These are phyloP conservation scores for Philypnodon macrostomus DNA, from an alignment of 2,797 vertebrate species.

Conservation along the genomic window DNA sequence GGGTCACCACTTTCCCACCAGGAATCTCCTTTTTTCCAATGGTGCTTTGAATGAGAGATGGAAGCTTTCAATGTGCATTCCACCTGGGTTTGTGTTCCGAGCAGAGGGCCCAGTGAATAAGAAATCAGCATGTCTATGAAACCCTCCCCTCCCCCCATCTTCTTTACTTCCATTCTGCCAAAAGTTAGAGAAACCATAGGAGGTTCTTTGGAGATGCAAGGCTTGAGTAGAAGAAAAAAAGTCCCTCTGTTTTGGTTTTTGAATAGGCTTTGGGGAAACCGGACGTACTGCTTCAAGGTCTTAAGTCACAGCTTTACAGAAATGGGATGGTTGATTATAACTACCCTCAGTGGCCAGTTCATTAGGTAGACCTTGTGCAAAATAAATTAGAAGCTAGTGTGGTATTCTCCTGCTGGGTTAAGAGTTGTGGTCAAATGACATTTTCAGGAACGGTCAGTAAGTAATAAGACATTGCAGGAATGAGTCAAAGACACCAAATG, in stretches of 20 bases:
- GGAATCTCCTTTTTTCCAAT: slow-evolving; percentile 80
- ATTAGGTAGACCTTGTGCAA: not conserved
- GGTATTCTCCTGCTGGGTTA: too few relatives aligned
- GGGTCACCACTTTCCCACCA: slow-evolving; percentile 88
- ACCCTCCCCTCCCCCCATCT: slow-evolving; percentile 45
- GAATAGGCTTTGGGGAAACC: slow-evolving; percentile 72
- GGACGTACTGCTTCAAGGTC: slow-evolving; percentile 60
- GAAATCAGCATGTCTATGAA: slow-evolving; percentile 84
- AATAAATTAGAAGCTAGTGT: too few relatives aligned
- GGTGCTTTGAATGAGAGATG: slow-evolving; percentile 72
- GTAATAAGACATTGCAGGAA: too few relatives aligned
- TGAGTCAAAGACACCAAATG: too few relatives aligned
- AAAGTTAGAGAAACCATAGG: slow-evolving; percentile 74
- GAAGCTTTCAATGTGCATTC: slow-evolving; percentile 68
- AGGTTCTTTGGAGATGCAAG: slow-evolving; percentile 71
- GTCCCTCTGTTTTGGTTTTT: slow-evolving; percentile 60
- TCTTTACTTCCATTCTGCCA: slow-evolving; percentile 52
- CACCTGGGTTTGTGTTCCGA: slow-evolving; percentile 64
- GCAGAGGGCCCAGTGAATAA: slow-evolving; percentile 69
- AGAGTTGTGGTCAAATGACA: too few relatives aligned
- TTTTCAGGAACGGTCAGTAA: too few relatives aligned
- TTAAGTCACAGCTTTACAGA: slow-evolving; percentile 57
- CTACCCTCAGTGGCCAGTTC: not conserved
- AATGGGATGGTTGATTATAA: not conserved
- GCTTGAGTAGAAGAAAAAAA: slow-evolving; percentile 40